A percentile compares a stretch with the other conserved stretches of the same genome.
These are phyloP conservation scores for Drosophila mimica DNA, from an alignment of 2,888 invertebrate species.

Conservation along the genomic window DNA sequence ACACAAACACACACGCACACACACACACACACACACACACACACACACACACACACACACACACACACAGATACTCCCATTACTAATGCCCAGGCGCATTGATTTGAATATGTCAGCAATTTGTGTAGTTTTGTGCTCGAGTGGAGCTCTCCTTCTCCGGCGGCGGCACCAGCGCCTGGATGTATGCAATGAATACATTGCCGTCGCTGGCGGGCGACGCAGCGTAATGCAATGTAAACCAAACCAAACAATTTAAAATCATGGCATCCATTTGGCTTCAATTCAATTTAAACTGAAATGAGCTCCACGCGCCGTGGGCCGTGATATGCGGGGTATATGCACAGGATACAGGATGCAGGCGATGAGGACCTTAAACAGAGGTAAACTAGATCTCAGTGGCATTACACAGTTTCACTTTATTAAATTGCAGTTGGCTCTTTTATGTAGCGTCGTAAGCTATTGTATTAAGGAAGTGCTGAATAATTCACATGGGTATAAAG, in stretches of 20 bases:
- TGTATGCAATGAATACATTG: slow-evolving; percentile 41
- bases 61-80: slow-evolving; percentile 31
- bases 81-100: slow-evolving; percentile 66
- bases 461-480: slow-evolving; percentile 9
- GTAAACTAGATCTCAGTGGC: slow-evolving; percentile 26
- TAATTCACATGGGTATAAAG: not conserved
- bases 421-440: slow-evolving; percentile 42
- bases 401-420: slow-evolving; percentile 41
- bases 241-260: slow-evolving; percentile 81
- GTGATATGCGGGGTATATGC: too few relatives aligned
- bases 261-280: slow-evolving; percentile 79
- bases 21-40: slow-evolving; percentile 21
- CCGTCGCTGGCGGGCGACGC: slow-evolving; percentile 41
- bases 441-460: slow-evolving; percentile 16
- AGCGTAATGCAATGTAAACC: slow-evolving; percentile 80
- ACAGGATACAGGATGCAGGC: not conserved
- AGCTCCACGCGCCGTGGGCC: slow-evolving; percentile 50
- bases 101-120: slow-evolving; percentile 82
- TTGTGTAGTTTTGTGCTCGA: slow-evolving; percentile 79
- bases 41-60: slow-evolving; percentile 7
- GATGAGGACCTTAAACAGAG: slow-evolving; percentile 15
- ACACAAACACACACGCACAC: slow-evolving; percentile 4
- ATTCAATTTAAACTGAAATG: slow-evolving; percentile 78
- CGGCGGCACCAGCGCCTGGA: slow-evolving; percentile 24
- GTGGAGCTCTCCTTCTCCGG: slow-evolving; percentile 36